Evolutionary conservation across 2,113 vertebrate genomes (phyloP).

Genomic region (Natator depressus): DNA sequence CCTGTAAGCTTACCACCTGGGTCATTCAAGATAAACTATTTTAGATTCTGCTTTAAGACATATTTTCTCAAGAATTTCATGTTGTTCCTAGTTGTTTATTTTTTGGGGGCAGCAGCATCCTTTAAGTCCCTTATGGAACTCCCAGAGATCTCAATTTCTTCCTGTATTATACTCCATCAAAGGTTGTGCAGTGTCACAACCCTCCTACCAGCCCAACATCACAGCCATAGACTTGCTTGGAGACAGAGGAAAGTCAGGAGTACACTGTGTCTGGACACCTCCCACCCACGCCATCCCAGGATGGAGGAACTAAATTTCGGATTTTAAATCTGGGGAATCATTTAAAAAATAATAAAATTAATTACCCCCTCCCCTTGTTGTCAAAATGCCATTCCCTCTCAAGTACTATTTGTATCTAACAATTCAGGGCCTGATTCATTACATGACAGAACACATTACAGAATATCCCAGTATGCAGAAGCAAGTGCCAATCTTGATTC

Average conservation of each 20-base stretch:
- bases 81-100: not conserved
- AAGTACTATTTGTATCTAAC: not conserved
- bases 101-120: not conserved
- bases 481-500: not conserved
- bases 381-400: not conserved
- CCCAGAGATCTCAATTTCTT: not conserved
- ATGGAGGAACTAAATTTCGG: not conserved
- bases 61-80: not conserved
- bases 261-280: not conserved
- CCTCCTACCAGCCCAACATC: not conserved
- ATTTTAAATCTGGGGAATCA: not conserved
- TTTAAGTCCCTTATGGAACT: not conserved
- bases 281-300: not conserved
- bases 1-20: not conserved
- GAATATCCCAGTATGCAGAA: not conserved
- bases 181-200: not conserved
- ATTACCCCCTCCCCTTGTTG: not conserved
- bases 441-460: rapidly evolving
- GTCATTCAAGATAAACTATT: not conserved
- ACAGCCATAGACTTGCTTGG: not conserved
- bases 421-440: not conserved
- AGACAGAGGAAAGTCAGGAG: not conserved
- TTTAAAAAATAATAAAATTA: not conserved
- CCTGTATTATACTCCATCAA: not conserved
- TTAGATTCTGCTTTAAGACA: not conserved